Evolutionary conservation across 2,797 vertebrate species (phyloP).

Genomic region (Catamblyrhynchus diadema): DNA sequence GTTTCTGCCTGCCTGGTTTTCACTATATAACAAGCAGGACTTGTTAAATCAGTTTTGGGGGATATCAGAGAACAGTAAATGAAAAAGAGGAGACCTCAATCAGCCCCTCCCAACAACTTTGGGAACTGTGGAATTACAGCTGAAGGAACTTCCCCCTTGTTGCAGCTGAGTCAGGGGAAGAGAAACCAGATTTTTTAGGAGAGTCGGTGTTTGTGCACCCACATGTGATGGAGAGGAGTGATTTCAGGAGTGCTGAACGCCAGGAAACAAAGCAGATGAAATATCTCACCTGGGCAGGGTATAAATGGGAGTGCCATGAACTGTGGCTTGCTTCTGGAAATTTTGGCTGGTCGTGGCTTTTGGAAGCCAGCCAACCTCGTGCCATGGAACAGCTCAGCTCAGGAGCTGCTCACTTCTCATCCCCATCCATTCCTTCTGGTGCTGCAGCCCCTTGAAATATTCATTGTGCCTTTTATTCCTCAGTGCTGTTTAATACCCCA

Average conservation of each 20-base stretch:
- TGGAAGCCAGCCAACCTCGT: neutral
- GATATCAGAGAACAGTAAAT: neutral
- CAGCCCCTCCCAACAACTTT: neutral
- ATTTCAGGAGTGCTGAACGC: neutral
- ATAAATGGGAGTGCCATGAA: neutral
- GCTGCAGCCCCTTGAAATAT: slow-evolving; percentile 39
- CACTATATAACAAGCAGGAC: neutral
- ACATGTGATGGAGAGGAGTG: neutral
- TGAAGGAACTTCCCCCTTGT: neutral
- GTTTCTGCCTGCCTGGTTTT: slow-evolving; percentile 23
- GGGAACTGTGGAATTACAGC: neutral
- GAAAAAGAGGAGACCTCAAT: neutral
- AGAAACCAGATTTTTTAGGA: neutral
- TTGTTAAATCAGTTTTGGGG: neutral
- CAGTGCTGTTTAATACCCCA: neutral
- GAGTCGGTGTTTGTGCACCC: neutral
- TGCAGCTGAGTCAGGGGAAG: neutral
- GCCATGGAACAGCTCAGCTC: neutral
- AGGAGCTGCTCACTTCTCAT: neutral
- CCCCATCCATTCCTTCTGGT: neutral
- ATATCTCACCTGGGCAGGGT: neutral
- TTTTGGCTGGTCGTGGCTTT: neutral
- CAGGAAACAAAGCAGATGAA: neutral
- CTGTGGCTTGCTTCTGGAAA: neutral
- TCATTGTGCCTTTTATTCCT: slow-evolving; percentile 1